Conservation (phyloP, 2,797 vertebrate genomes). For the Helicolenus hilgendorfi region DNA sequence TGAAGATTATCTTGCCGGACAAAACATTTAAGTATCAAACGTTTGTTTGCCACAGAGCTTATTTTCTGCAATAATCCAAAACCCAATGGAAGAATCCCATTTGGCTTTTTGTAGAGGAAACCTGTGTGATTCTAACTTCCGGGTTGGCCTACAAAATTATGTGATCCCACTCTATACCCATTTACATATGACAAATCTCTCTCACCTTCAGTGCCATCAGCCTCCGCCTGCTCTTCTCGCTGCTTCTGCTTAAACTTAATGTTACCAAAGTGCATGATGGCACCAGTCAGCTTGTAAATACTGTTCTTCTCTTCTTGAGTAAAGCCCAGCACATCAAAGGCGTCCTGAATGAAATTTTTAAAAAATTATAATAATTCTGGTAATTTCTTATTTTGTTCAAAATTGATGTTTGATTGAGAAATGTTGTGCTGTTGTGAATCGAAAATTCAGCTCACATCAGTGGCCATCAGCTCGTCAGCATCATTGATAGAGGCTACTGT, state of each 20-base stretch:
- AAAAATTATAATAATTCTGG: not conserved
- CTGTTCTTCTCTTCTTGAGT: conserved; percentile 92
- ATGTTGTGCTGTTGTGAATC: not conserved
- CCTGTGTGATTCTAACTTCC: too few species aligned
- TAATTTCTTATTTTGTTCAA: not conserved
- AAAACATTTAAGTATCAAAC: too few species aligned
- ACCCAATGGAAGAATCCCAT: too few species aligned
- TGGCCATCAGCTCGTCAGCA: conserved; percentile 93
- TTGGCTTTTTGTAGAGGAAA: too few species aligned
- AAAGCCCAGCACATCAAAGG: conserved; percentile 94
- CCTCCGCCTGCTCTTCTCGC: conserved; percentile 94
- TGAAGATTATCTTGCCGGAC: too few species aligned
- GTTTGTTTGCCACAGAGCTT: too few species aligned
- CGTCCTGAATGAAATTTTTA: conserved; percentile 72
- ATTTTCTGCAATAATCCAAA: too few species aligned
- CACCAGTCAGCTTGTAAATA: conserved; percentile 92
- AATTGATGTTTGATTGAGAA: not conserved
- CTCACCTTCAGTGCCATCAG: conserved; percentile 92
- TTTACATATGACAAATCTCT: not conserved
- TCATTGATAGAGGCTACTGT: conserved; percentile 94
- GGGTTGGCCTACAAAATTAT: too few species aligned
- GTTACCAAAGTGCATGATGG: conserved; percentile 95
- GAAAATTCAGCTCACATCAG: conserved; percentile 88
- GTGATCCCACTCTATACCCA: not conserved
- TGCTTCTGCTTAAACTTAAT: conserved; percentile 95